Conservation (phyloP, 2,888 invertebrate species). For the Phengaris arion region DNA sequence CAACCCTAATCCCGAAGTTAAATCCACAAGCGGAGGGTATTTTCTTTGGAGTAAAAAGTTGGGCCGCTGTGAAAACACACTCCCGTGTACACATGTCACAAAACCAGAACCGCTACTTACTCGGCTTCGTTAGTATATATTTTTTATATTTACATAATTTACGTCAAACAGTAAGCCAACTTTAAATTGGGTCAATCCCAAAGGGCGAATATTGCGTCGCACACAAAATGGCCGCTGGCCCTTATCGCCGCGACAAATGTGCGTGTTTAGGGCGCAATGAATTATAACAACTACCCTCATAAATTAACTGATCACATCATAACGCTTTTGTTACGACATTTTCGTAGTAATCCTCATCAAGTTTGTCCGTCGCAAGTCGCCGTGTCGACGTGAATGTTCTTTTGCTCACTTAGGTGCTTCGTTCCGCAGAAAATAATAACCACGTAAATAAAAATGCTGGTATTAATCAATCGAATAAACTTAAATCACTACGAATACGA, state of each 20-base stretch:
- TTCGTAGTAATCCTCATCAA: slow-evolving; percentile 10
- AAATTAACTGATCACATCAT: slow-evolving; percentile 60
- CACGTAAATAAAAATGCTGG: not conserved
- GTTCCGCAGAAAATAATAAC: not conserved
- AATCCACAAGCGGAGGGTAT: slow-evolving; percentile 1
- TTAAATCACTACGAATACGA: too few relatives aligned
- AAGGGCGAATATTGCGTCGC: slow-evolving; percentile 36
- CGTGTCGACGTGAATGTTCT: not conserved
- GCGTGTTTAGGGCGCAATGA: slow-evolving; percentile 51
- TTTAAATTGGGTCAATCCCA: slow-evolving; percentile 38
- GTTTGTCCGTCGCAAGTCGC: slow-evolving; percentile 11
- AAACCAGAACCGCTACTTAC: slow-evolving; percentile 16
- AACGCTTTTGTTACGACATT: slow-evolving; percentile 40
- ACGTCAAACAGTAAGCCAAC: slow-evolving; percentile 33
- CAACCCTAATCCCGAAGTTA: slow-evolving; percentile 6
- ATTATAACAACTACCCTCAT: slow-evolving; percentile 51
- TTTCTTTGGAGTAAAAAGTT: slow-evolving; percentile 18
- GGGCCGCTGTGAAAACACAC: slow-evolving; percentile 7
- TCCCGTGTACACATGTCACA: slow-evolving; percentile 20
- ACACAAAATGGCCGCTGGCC: slow-evolving; percentile 39
- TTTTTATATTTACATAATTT: slow-evolving; percentile 35
- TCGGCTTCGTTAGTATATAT: slow-evolving; percentile 27
- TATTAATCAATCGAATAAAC: too few relatives aligned
- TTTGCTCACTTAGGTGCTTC: not conserved
- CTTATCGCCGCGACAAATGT: slow-evolving; percentile 55